These are phyloP conservation scores for Cebus imitator DNA, from an alignment of 2,113 vertebrate genomes.

Conservation along the genomic window DNA sequence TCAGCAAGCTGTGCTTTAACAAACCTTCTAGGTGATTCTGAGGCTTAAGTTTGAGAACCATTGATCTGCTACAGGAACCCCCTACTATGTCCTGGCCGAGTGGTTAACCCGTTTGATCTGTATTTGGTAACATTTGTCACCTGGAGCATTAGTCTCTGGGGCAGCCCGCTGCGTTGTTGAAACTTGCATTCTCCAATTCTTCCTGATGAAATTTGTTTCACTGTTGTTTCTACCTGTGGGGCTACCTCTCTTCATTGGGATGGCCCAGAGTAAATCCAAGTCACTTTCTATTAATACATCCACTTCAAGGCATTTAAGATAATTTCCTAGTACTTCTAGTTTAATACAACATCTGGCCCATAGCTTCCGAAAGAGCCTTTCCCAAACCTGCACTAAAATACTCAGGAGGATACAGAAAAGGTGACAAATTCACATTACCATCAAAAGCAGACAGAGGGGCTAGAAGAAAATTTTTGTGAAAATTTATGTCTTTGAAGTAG, in stretches of 20 bases:
- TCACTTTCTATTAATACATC: background rate
- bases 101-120: background rate
- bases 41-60: background rate
- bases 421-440: background rate
- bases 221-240: background rate
- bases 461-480: background rate
- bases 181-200: background rate
- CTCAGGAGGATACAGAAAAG: background rate
- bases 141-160: background rate
- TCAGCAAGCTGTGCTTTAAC: background rate
- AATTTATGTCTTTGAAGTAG: background rate
- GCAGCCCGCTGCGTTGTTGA: background rate
- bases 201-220: background rate
- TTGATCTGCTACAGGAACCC: background rate
- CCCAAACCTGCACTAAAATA: background rate
- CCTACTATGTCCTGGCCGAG: background rate
- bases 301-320: background rate
- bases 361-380: background rate
- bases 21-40: background rate
- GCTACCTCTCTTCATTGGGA: background rate
- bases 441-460: background rate
- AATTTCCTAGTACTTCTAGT: background rate
- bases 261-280: background rate
- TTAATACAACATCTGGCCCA: background rate
- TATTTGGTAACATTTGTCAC: background rate